Conservation (phyloP, 2,888 invertebrate genomes). For the Neoascia interrupta region DNA sequence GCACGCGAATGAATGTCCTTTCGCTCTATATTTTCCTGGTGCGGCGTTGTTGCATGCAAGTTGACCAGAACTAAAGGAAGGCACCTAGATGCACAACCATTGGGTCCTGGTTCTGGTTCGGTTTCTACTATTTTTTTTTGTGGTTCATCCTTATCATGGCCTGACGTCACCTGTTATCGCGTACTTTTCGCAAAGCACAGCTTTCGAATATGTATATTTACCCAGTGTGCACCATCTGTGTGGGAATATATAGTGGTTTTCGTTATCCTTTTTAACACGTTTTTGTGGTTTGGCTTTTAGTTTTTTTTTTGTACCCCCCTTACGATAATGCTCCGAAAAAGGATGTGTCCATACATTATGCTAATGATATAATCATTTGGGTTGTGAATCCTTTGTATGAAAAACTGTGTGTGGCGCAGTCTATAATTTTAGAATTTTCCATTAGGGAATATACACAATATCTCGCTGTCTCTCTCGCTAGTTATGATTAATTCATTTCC, state of each 20-base stretch:
- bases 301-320: neutral
- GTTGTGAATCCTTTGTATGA: slow-evolving; percentile 6
- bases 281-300: no score
- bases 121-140: neutral
- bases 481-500: slow-evolving; percentile 36
- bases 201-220: neutral
- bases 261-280: slow-evolving; percentile 52
- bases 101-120: slow-evolving; percentile 1
- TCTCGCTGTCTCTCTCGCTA: neutral
- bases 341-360: slow-evolving; percentile 32
- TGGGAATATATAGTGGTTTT: slow-evolving; percentile 12
- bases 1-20: slow-evolving; percentile 30
- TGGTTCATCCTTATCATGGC: neutral
- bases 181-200: neutral
- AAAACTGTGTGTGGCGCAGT: no score
- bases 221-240: slow-evolving; percentile 24
- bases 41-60: slow-evolving; percentile 27
- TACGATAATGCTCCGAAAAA: neutral
- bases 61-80: slow-evolving; percentile 15
- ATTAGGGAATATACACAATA: no score
- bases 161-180: slow-evolving; percentile 24
- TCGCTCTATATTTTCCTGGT: slow-evolving; percentile 16
- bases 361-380: slow-evolving; percentile 44
- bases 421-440: no score
- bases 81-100: neutral